A percentile compares a stretch with the other conserved stretches of the same genome.
Evolutionary conservation across 2,113 vertebrate genomes (phyloP).

Genomic region (western clawed frog (Xenopus tropicalis)): UCB_Xtro_10.0 CM004445.2:58449501-58450000

Average conservation of each 20-base stretch:
- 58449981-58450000: too few species aligned
- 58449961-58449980: neutral
- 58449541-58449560: too few species aligned
- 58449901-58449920: neutral
- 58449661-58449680: too few species aligned
- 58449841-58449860: conserved; percentile 4
- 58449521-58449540: too few species aligned
- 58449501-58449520: too few species aligned
- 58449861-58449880: neutral
- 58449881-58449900: neutral
- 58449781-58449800: neutral
- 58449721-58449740: neutral
- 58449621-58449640: too few species aligned
- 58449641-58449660: too few species aligned
- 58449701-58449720: neutral
- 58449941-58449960: neutral
- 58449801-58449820: neutral
- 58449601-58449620: too few species aligned
- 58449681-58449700: too few species aligned
- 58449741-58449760: neutral
- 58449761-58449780: neutral
- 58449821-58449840: neutral
- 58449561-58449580: too few species aligned
- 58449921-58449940: neutral
- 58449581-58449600: too few species aligned